Evolutionary conservation across 2,888 invertebrate genomes (phyloP), one percentile per base, ranked within the genome.

Genomic region (Ophraella communa): DNA sequence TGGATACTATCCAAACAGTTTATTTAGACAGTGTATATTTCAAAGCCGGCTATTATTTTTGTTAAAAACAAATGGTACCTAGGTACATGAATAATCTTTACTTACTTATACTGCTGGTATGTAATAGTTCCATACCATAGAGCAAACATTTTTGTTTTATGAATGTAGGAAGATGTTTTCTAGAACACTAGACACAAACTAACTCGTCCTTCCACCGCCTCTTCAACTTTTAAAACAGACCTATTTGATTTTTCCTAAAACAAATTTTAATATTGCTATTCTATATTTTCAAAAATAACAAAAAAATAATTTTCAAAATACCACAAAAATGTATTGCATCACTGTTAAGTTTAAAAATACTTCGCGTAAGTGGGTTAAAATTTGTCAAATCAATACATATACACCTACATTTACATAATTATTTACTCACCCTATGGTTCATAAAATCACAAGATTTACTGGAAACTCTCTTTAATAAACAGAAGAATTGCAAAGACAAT

Each of bases 31-130:
- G 24, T 58, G 30, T 33, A 54, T 52, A 56, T 44, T 44, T 49
- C 56, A 54, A 65, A 59, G 51, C 67, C 62, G 67, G 62, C 17
- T 33, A 35, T 56, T 52, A 21, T 62, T 53, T 57, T 49, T 7
- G n/a, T 17, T 33, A 44, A 54, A 53, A 71, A 53, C 42, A 51
- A 58, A n/a, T n/a, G n/a, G n/a, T n/a, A n/a, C n/a, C n/a, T n/a
- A n/a, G n/a, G n/a, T 21, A 39, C 8, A 23, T 30, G 47, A 54
- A n/a, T 4, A 35, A 56, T 24, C 21, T 56, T 59, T 64, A 79
- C 81, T 80, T 77, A 83, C 82, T 77, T 78, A 76, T 82, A 80
- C 75, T 82, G 81, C 70, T 78, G 81, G 76, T 80, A 82, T 54
- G 80, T 78, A 62, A 82, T 72, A 64, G 79, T 74, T 51, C 82